Conservation (phyloP, 2,888 invertebrate genomes). For the Kryphioiulus occultus region DNA sequence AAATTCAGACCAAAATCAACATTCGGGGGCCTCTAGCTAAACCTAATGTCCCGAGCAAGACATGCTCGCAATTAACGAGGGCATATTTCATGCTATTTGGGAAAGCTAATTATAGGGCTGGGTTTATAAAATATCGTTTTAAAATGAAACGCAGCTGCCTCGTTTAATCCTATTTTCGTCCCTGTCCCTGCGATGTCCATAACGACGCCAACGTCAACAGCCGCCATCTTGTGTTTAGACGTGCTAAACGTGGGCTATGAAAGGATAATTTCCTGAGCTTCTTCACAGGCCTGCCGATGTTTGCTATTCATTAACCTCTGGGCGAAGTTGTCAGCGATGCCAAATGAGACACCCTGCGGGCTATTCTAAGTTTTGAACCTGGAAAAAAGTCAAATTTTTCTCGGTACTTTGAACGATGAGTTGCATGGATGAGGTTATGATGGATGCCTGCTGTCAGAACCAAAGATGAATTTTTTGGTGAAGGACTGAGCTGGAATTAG, state of each 20-base stretch:
- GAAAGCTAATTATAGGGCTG: conserved; percentile 10
- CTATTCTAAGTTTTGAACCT: conserved; percentile 8
- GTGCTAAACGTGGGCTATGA: background rate
- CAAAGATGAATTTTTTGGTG: background rate
- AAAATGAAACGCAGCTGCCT: conserved; percentile 3
- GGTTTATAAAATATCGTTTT: background rate
- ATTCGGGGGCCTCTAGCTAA: background rate
- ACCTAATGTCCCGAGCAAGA: background rate
- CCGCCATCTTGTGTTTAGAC: background rate
- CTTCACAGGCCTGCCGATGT: background rate
- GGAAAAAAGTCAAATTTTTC: background rate
- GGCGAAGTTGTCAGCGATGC: conserved; percentile 1
- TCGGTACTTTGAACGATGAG: background rate
- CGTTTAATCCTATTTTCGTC: background rate
- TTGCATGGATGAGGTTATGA: background rate
- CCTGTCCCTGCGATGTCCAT: background rate
- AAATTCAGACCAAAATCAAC: background rate
- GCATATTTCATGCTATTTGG: background rate
- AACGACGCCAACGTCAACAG: background rate
- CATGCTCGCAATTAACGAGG: background rate
- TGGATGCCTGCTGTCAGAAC: background rate
- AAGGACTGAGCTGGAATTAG: background rate
- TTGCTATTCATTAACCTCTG: conserved; percentile 23
- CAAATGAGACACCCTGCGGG: no score
- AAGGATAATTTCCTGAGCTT: background rate